These are phyloP conservation scores for Cricetomys ansorgei DNA, from an alignment of 2,113 vertebrate genomes.

Conservation along the genomic window DNA sequence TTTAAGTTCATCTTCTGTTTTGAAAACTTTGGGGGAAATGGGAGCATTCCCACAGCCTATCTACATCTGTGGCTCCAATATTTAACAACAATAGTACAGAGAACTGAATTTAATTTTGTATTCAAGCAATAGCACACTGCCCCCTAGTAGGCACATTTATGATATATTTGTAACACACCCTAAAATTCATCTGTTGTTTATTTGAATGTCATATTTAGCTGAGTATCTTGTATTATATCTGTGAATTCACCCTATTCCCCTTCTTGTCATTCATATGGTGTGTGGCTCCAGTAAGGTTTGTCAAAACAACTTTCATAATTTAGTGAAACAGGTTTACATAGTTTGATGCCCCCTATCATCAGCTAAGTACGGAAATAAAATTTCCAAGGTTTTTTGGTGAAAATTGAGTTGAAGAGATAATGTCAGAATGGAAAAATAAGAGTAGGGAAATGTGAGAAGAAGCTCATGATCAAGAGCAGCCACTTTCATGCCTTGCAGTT, in stretches of 20 bases:
- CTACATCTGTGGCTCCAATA: background rate
- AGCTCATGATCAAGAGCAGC: background rate
- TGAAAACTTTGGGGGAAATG: background rate
- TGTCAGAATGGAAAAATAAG: background rate
- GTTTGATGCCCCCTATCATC: background rate
- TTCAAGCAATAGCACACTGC: background rate
- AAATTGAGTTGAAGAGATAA: background rate
- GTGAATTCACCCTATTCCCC: background rate
- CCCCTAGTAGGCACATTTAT: background rate
- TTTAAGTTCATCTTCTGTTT: background rate
- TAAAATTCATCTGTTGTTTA: background rate
- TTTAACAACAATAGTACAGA: background rate
- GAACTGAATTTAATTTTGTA: background rate
- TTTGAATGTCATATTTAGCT: background rate
- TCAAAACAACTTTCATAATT: background rate
- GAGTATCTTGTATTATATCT: background rate
- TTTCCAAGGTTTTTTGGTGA: background rate
- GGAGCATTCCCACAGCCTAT: background rate
- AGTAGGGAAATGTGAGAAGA: background rate
- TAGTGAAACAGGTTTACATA: background rate
- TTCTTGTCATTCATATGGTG: background rate
- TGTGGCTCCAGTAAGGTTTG: background rate
- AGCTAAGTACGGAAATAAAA: background rate
- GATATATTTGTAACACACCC: background rate
- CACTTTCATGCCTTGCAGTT: background rate